Evolutionary conservation across 2,797 vertebrate species (phyloP), one percentile per base, ranked within the genome.

Genomic region (Ptychadena robeensis): DNA sequence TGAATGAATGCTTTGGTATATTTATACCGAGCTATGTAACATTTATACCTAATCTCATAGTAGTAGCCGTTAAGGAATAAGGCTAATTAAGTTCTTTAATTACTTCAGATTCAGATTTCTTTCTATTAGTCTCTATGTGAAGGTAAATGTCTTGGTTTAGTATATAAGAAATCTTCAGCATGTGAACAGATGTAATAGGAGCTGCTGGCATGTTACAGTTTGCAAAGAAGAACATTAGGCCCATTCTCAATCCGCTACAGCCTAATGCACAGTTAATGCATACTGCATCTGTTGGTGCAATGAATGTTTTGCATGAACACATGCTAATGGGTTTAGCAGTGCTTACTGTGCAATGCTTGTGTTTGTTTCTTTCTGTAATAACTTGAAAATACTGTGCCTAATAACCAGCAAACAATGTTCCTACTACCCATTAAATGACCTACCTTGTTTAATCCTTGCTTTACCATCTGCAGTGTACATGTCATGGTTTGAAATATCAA

Each of bases 201-300:
- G 57, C 79, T 81, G 35, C 38, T 81, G 69, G 69, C 71, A 64
- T 73, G 31, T 73, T 81, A 63, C 79, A 81, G 32, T 28, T 81
- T 65, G 34, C 57, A 66, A 73, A 81, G 40, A 64, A 73, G 40
- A 73, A 61, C 37, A 73, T 81, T 73, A 73, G 69, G 9, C 70
- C 61, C 64, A 44, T 73, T 73, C 61, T 66, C 61, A 66, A 65
- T 81, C 40, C 37, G 63, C 79, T 81, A 40, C 79, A 72, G 70
- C 70, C 79, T 81, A 81, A 66, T 81, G 79, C 79, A 81, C 71
- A 73, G 59, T 81, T 81, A 81, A 81, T 81, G 79, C 79, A 71
- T 40, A 73, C 79, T 81, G 70, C 79, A 81, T 81, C 79, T 81
- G 79, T 64, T 81, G 79, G 79, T 81, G 79, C 70, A 81, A 81